A percentile compares a stretch with the other conserved stretches of the same genome.
Conservation (phyloP, 2,113 vertebrate genomes). For the Leptocoma aspasia region DNA sequence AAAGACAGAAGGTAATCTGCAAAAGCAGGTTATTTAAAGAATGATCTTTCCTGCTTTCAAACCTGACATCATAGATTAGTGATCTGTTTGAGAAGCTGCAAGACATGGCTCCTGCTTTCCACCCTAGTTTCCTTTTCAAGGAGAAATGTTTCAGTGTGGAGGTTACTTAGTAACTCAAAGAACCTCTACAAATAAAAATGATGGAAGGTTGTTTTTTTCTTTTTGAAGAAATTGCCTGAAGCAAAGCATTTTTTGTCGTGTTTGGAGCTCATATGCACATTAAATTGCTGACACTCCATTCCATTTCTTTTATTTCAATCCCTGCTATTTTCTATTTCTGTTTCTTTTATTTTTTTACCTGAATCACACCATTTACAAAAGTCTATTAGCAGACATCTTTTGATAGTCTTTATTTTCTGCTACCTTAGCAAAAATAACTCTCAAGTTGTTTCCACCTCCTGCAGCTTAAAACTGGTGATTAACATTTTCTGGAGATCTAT, state of each 20-base stretch:
- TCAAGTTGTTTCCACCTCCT: not conserved
- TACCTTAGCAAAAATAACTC: not conserved
- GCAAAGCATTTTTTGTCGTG: not conserved
- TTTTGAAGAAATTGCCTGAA: slow-evolving; percentile 31
- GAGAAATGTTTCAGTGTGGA: not conserved
- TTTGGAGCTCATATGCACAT: not conserved
- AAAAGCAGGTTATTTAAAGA: not conserved
- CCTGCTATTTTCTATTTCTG: not conserved
- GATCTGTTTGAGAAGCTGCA: not conserved
- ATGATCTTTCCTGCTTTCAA: not conserved
- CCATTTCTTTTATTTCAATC: not conserved
- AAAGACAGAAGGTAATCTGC: not conserved
- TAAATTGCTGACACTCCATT: not conserved
- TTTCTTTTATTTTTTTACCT: not conserved
- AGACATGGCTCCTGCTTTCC: not conserved
- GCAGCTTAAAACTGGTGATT: not conserved
- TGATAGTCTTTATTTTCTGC: not conserved
- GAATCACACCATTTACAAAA: not conserved
- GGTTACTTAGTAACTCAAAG: not conserved
- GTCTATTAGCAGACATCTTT: not conserved
- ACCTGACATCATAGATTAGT: not conserved
- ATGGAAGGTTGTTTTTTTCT: not conserved
- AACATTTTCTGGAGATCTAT: not conserved
- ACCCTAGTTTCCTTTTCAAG: not conserved
- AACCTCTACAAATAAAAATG: not conserved